phyloP scores from a whole-genome alignment of 2,888 invertebrate genomes.

The Drosophila niveifrons region DNA sequence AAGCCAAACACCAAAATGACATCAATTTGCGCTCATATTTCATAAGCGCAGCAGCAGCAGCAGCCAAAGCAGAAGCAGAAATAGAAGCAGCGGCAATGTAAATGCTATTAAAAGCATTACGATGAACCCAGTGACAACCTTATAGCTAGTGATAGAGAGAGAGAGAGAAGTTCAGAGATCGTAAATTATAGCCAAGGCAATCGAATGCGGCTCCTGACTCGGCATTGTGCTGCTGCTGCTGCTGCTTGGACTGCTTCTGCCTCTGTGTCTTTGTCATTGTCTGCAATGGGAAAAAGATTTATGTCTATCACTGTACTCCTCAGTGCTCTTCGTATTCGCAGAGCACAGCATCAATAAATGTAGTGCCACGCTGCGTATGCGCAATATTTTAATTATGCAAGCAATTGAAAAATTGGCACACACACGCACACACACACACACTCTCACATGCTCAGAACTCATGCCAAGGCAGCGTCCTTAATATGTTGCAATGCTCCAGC shows the following conservation, averaged over 20 bases:
- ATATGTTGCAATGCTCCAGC: slow-evolving; percentile 26
- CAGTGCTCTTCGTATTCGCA: slow-evolving; percentile 22
- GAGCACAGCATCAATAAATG: slow-evolving; percentile 60
- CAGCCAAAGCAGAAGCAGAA: neutral
- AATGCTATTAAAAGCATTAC: slow-evolving; percentile 64
- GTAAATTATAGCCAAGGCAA: slow-evolving; percentile 63
- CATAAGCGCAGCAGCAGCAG: slow-evolving; percentile 40
- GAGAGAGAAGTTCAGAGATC: slow-evolving; percentile 31
- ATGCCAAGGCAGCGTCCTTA: slow-evolving; percentile 31
- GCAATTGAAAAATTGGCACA: slow-evolving; percentile 60
- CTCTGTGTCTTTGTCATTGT: slow-evolving; percentile 40
- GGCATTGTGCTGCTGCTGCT: slow-evolving; percentile 25
- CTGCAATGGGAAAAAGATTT: slow-evolving; percentile 52
- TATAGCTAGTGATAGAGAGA: slow-evolving; percentile 13
- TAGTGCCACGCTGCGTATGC: slow-evolving; percentile 63
- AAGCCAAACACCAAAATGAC: slow-evolving; percentile 57
- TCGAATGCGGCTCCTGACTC: slow-evolving; percentile 47
- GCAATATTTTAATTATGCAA: slow-evolving; percentile 71
- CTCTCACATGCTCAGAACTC: neutral
- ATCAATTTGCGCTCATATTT: slow-evolving; percentile 67
- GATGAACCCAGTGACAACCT: slow-evolving; percentile 58
- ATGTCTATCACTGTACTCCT: slow-evolving; percentile 53
- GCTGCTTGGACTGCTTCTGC: neutral
- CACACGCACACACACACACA: slow-evolving; percentile 32
- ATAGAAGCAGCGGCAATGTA: slow-evolving; percentile 33